A percentile compares a stretch with the other conserved stretches of the same genome.
phyloP scores from a whole-genome alignment of 2,113 vertebrate species.

The Glaucomys volans region DNA sequence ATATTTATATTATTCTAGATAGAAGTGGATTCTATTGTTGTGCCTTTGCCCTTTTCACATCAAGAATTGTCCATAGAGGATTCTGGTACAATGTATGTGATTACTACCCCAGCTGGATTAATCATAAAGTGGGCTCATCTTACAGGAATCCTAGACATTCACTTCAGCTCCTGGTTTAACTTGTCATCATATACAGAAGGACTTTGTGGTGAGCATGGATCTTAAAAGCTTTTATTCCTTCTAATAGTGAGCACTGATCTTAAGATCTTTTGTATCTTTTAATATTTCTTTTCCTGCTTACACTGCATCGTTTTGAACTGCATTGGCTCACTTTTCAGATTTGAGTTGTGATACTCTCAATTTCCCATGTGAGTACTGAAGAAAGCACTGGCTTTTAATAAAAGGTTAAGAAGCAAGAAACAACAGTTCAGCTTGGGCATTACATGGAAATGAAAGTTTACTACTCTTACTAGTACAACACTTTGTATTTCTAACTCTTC shows the following conservation, averaged over 20 bases:
- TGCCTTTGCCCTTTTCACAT: constrained; percentile 92
- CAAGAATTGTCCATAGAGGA: constrained; percentile 93
- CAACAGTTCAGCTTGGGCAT: neutral
- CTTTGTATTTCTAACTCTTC: neutral
- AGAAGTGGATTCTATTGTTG: constrained; percentile 92
- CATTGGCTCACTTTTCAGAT: neutral
- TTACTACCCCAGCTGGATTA: constrained; percentile 94
- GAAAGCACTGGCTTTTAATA: neutral
- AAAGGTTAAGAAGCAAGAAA: neutral
- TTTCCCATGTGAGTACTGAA: neutral
- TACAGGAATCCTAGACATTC: constrained; percentile 96
- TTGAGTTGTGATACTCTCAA: neutral
- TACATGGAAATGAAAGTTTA: neutral
- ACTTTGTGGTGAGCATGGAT: constrained; percentile 93
- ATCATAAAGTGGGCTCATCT: constrained; percentile 97
- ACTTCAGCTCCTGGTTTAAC: constrained; percentile 90
- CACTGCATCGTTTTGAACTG: neutral
- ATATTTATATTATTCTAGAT: constrained; percentile 88
- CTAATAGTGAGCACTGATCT: constrained; percentile 85
- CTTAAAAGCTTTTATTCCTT: constrained; percentile 46
- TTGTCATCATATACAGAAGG: constrained; percentile 91
- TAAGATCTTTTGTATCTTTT: constrained; percentile 43
- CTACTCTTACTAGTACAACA: neutral
- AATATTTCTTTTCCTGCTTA: neutral
- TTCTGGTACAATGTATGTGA: constrained; percentile 95